These are phyloP conservation scores for Dicaeum eximium DNA, from an alignment of 2,113 vertebrate species.

Conservation along the genomic window DNA sequence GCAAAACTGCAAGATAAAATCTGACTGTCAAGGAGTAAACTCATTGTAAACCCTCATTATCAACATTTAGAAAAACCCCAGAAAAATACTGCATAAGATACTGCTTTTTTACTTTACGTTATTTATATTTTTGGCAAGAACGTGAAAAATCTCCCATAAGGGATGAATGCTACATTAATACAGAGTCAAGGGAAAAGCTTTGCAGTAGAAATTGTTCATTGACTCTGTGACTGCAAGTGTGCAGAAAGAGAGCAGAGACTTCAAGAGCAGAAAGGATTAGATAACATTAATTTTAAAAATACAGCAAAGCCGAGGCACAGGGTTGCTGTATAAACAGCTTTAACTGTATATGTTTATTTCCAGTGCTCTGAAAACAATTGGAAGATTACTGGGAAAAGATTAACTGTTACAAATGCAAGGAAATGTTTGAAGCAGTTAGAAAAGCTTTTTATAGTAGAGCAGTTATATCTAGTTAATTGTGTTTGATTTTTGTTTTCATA, in stretches of 20 bases:
- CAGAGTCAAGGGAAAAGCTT: not conserved
- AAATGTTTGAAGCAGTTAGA: conserved; percentile 7
- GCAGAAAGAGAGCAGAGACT: not conserved
- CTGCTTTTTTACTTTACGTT: not conserved
- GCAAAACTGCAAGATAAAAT: not conserved
- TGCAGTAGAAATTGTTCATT: conserved; percentile 15
- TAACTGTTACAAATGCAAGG: conserved; percentile 23
- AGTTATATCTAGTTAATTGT: conserved; percentile 2
- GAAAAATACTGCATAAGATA: not conserved
- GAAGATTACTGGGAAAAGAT: conserved; percentile 45
- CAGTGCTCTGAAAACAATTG: conserved; percentile 25
- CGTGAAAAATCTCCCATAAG: not conserved
- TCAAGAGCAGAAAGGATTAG: conserved; percentile 24
- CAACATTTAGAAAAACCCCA: not conserved
- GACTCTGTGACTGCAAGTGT: not conserved
- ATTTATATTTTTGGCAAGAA: conserved; percentile 1
- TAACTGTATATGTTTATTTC: conserved; percentile 10
- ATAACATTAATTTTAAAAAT: not conserved
- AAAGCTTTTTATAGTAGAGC: conserved; percentile 23
- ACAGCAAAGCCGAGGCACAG: not conserved
- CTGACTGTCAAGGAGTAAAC: not conserved
- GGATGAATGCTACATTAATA: not conserved
- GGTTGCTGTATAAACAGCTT: conserved; percentile 8
- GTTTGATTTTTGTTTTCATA: conserved; percentile 35
- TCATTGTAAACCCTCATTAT: not conserved